Evolutionary conservation across 2,113 vertebrate genomes (phyloP).

Genomic region (Nyctibius bracteatus): DNA sequence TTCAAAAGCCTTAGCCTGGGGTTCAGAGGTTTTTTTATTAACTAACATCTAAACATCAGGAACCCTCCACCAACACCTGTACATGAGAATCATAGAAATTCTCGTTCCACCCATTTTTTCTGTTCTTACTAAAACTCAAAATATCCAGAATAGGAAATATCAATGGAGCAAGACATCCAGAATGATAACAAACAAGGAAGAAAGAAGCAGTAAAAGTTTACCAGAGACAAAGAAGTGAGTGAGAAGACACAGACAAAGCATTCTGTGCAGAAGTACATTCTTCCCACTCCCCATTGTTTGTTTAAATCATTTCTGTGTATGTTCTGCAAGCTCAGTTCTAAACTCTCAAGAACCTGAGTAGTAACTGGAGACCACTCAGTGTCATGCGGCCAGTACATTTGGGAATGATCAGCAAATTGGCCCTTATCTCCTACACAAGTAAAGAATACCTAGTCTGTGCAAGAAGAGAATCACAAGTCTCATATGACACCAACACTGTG

Average conservation of each 20-base stretch:
- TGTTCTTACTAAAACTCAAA: not conserved
- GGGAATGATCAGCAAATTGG: not conserved
- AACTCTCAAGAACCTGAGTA: not conserved
- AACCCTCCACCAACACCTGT: not conserved
- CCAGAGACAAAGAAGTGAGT: not conserved
- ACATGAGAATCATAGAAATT: not conserved
- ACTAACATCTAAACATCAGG: not conserved
- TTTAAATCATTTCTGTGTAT: not conserved
- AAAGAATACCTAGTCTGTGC: not conserved
- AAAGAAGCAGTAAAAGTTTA: not conserved
- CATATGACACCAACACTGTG: not conserved
- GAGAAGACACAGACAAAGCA: not conserved
- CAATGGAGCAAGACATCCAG: not conserved
- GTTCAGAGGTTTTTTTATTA: not conserved
- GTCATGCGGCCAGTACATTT: not conserved
- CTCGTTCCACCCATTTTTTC: not conserved
- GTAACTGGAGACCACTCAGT: not conserved
- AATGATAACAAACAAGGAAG: not conserved
- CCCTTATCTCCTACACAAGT: not conserved
- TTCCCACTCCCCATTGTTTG: not conserved
- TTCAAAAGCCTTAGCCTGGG: not conserved
- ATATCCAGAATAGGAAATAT: not conserved
- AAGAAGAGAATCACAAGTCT: not conserved
- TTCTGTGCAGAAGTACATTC: not conserved
- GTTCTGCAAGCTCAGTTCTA: not conserved